Conservation (phyloP, 2,113 vertebrate genomes). For the Odocoileus hemionus region DNA sequence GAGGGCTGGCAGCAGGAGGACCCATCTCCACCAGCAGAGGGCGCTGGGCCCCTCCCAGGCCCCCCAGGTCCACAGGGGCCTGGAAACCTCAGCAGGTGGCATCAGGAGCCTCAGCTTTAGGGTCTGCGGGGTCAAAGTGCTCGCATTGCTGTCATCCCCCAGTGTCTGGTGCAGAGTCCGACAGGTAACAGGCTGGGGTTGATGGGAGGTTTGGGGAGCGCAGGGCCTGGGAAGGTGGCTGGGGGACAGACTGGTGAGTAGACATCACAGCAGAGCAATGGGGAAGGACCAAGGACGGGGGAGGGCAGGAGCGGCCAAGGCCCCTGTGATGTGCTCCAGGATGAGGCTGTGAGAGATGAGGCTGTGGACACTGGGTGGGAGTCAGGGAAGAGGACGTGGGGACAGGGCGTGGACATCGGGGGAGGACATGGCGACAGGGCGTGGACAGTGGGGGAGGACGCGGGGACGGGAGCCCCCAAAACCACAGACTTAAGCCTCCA, state of each 20-base stretch:
- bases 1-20: neutral
- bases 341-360: neutral
- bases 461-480: neutral
- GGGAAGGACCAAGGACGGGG: accelerated
- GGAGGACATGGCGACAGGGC: accelerated
- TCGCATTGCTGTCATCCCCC: accelerated
- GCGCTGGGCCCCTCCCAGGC: neutral
- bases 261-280: accelerated
- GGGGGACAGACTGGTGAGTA: neutral
- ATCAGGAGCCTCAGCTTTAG: accelerated
- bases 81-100: neutral
- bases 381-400: neutral
- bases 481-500: neutral
- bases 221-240: neutral
- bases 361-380: neutral
- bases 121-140: accelerated
- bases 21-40: neutral
- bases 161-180: neutral
- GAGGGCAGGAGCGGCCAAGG: accelerated
- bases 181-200: no score
- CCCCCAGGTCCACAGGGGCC: no score
- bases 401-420: neutral
- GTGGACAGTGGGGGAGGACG: neutral
- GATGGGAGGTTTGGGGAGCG: neutral
- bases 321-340: neutral